phyloP scores from a whole-genome alignment of 2,113 vertebrate genomes.

The Cyprinus carpio region DNA sequence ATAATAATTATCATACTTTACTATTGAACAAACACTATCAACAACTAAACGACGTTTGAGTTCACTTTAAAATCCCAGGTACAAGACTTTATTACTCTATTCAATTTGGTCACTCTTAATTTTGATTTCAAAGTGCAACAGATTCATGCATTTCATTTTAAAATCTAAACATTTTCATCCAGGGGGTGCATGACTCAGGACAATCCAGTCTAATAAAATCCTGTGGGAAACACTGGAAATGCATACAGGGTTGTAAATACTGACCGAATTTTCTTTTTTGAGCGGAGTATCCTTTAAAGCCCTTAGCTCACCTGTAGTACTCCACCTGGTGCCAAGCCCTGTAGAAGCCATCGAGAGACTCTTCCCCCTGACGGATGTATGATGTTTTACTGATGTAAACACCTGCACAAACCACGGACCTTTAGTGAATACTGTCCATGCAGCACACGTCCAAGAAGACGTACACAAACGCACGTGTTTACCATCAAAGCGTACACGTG shows the following conservation, averaged over 20 bases:
- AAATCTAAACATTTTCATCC: not conserved
- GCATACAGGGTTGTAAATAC: not conserved
- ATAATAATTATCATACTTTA: too few relatives aligned
- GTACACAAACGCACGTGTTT: slow-evolving; percentile 44
- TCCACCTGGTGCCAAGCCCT: slow-evolving; percentile 98
- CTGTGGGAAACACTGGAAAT: not conserved
- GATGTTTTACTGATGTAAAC: slow-evolving; percentile 97
- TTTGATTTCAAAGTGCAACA: not conserved
- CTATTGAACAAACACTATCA: too few relatives aligned
- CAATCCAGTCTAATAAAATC: not conserved
- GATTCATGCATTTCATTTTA: not conserved
- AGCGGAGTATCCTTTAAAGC: not conserved
- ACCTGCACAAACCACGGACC: slow-evolving; percentile 69
- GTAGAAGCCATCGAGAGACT: slow-evolving; percentile 97
- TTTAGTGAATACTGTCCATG: not conserved
- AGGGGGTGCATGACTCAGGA: not conserved
- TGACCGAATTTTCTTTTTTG: not conserved
- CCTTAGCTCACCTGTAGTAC: slow-evolving; percentile 89
- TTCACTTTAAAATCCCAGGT: too few relatives aligned
- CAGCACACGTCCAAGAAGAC: not conserved
- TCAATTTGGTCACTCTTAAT: too few relatives aligned
- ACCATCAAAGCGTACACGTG: slow-evolving; percentile 96
- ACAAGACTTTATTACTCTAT: too few relatives aligned
- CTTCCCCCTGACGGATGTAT: slow-evolving; percentile 96
- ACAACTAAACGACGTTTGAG: too few relatives aligned